Base-by-base conservation (phyloP, 2,888 invertebrate genomes). In the Endotricha flammealis region DNA sequence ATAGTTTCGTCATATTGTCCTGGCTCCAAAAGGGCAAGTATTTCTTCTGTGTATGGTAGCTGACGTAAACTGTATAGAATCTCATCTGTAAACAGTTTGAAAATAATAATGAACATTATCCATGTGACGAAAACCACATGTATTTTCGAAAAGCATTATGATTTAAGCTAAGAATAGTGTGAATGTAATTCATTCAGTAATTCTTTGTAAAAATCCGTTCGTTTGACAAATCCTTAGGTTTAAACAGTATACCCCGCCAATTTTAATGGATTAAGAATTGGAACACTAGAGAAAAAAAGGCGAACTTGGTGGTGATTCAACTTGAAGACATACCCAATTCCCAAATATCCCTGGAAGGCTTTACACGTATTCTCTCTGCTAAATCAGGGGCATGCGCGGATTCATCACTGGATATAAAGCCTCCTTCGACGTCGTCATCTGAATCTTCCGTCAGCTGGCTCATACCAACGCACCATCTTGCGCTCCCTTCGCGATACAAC, bases 321-420 rank as follows among this genome's bases (percentile, higher is more conserved):
- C 12, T 28, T 11, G 2, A 12, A 3, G 8, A 29, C 42, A 54
- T 57, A 86, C 87, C 87, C 41, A 78, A 54, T 46, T 80, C 80
- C 87, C 87, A 87, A 44, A 87, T 85, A 47, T 87, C 86, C 38
- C 67, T 72, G 9, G 86, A 79, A 17, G 82, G 83, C 41, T 85
- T 85, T 33, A 79, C 71, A 39, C 82, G 58, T 12, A 85, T 46
- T 30, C 82, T 57, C 41, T 81, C 85, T 1, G 71, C 77, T 47
- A 89, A 80, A 41, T 87, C 89, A 3, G 68, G 73, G 0, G 80
- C 83, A 23, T 82, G 80, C 0, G 70, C 81, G 0, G 85, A 85
- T 53, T 88, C 88, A 53, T 90, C 90, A 47, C 89, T 90, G 34
- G 89, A 89, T 39, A 87, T 87, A 53, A 83, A 87, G 2, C 69